A percentile compares a stretch with the other conserved stretches of the same genome.
Conservation (phyloP, 2,888 invertebrate species). For the Tetramorium bicarinatum region DNA sequence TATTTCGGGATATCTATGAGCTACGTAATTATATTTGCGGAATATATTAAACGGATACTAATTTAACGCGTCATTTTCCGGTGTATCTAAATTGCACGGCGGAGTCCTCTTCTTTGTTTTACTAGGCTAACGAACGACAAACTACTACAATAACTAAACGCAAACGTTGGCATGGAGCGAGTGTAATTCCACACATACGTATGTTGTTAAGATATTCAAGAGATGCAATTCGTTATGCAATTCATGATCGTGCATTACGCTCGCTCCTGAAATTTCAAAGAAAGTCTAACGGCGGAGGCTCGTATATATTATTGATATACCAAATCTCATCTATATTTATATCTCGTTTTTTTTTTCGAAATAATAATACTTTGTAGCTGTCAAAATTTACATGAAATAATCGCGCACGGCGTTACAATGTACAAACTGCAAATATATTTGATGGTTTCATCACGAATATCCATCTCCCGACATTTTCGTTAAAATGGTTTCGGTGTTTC, state of each 20-base stretch:
- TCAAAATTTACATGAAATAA: constrained; percentile 1
- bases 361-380: background rate
- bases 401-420: background rate
- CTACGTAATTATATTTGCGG: background rate
- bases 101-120: background rate
- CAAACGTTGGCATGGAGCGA: constrained; percentile 16
- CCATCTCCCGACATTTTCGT: background rate
- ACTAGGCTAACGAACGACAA: constrained; percentile 7
- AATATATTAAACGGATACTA: constrained; percentile 14
- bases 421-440: background rate
- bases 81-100: background rate
- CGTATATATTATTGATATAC: background rate
- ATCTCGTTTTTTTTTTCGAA: background rate
- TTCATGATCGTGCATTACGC: constrained; percentile 21
- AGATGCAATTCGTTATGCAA: constrained; percentile 32
- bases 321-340: constrained; percentile 24
- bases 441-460: constrained; percentile 4
- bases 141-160: constrained; percentile 26
- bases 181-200: constrained; percentile 24
- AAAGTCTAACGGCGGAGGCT: background rate
- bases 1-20: constrained; percentile 15
- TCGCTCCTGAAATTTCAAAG: constrained; percentile 20
- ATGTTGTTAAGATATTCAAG: constrained; percentile 42
- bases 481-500: background rate
- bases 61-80: background rate